Conservation (phyloP, 1,140 invertebrate species). For the Liolophura sinensis region DNA sequence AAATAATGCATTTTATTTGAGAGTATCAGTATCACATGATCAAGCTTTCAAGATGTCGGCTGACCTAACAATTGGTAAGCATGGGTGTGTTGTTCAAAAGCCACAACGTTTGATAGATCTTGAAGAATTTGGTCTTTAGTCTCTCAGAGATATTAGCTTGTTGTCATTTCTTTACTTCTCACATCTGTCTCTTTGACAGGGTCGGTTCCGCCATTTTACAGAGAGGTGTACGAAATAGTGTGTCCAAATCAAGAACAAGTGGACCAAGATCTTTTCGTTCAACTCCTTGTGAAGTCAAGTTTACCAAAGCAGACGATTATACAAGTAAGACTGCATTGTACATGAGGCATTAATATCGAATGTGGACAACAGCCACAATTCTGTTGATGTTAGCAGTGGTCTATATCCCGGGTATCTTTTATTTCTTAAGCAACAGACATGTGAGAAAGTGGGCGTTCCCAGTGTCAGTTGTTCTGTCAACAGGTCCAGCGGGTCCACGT, state of each 20-base stretch:
- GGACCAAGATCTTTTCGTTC: slow-evolving; percentile 68
- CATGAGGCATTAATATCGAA: no score
- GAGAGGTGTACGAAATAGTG: slow-evolving; percentile 69
- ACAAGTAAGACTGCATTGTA: slow-evolving; percentile 56
- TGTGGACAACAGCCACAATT: no score
- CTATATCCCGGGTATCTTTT: no score
- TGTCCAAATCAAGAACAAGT: slow-evolving; percentile 67
- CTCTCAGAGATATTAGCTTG: neutral
- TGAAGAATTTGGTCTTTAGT: slow-evolving; percentile 10
- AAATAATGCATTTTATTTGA: neutral
- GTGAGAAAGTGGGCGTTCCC: no score
- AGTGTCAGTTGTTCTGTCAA: no score
- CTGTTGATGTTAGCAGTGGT: no score
- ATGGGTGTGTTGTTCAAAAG: neutral
- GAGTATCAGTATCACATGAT: slow-evolving; percentile 45
- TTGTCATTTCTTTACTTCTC: neutral
- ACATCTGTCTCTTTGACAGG: slow-evolving; percentile 56
- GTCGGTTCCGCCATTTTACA: slow-evolving; percentile 67
- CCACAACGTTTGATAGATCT: neutral
- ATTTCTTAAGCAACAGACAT: no score
- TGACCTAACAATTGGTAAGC: slow-evolving; percentile 50
- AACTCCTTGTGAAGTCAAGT: slow-evolving; percentile 67
- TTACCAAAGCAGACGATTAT: slow-evolving; percentile 65
- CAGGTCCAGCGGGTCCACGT: no score
- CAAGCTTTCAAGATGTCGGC: slow-evolving; percentile 52